Base-by-base conservation (phyloP, 2,113 vertebrate species). In the Protomyctophum bolini region DNA sequence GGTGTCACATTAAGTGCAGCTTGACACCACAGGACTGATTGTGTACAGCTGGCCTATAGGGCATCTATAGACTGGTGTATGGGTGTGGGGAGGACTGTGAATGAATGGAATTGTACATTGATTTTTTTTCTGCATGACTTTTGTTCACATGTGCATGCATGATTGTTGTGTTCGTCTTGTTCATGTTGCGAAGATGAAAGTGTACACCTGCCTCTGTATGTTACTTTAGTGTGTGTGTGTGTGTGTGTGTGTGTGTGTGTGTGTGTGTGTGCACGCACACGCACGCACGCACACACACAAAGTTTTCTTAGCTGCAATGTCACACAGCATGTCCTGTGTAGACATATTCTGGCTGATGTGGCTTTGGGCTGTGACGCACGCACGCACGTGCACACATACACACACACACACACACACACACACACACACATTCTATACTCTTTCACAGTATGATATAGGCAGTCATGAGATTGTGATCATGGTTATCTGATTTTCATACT, bases 381-480 rank as follows among this genome's bases (percentile, higher is more conserved):
- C 61, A 70, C 58, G 49, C 48, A 56, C 29, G 50, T 68, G 54
- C 48, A 50, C 61, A 7, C 69, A 54, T 69, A 52, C 68, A 57
- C 64, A 63, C 70, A 14, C 64, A 33, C 61, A 52, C 69, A 50
- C 28, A 51, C 66, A 74, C 58, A 55, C 0, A 1, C 47, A n/a
- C 58, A 68, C 58, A 28, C 52, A 55, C 10, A 12, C 52, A n/a
- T 4, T 66, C 72, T 81, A 41, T 41, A 41, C 70, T 71, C 82
- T 76, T 0, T 12, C 58, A 6, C 33, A 41, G 33, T 41, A 41
- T 41, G 33, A 41, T 41, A 41, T 41, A 41, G 33, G 33, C 75
- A 57, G 58, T 69, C 56, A 68, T 45, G 77, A 73, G 80, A 76
- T 62, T 62, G 67, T 59, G 71, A 83, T 85, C 62, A 55, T 55